phyloP scores from a whole-genome alignment of 2,888 invertebrate genomes.

The Tridacna gigas region DNA sequence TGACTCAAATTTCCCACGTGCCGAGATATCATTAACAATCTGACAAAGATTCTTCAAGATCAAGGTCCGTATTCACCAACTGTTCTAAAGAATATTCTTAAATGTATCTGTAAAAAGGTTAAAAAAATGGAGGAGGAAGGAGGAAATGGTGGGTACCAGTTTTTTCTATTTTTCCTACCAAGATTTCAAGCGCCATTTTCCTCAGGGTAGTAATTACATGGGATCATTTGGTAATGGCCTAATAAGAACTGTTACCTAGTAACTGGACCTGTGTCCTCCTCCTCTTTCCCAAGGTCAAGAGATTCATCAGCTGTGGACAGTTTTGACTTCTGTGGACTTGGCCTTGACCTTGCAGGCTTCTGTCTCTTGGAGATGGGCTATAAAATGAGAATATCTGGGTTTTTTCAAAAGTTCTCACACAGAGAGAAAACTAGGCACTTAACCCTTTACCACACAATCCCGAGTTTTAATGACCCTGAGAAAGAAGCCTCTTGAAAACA shows the following conservation, averaged over 20 bases:
- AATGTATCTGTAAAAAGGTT: too few species aligned
- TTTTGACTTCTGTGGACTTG: slow-evolving; percentile 30
- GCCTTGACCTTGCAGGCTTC: slow-evolving; percentile 24
- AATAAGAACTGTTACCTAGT: slow-evolving; percentile 50
- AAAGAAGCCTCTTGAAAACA: too few species aligned
- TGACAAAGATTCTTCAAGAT: too few species aligned
- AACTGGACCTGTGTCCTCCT: slow-evolving; percentile 47
- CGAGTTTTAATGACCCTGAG: too few species aligned
- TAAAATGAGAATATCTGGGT: slow-evolving; percentile 1
- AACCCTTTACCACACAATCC: neutral
- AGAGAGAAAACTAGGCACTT: neutral
- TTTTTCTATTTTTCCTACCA: neutral
- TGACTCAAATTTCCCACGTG: too few species aligned
- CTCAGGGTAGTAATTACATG: too few species aligned
- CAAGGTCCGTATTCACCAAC: too few species aligned
- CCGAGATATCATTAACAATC: too few species aligned
- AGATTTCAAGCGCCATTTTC: too few species aligned
- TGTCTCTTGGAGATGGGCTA: slow-evolving; percentile 54
- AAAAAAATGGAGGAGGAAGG: too few species aligned
- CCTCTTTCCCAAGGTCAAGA: slow-evolving; percentile 71
- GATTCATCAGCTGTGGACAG: slow-evolving; percentile 63
- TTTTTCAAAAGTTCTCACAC: neutral
- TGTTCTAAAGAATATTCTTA: too few species aligned
- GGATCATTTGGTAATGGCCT: too few species aligned
- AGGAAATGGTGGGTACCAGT: neutral